phyloP scores from a whole-genome alignment of 2,888 invertebrate species.

The Girardia tigrina region DNA sequence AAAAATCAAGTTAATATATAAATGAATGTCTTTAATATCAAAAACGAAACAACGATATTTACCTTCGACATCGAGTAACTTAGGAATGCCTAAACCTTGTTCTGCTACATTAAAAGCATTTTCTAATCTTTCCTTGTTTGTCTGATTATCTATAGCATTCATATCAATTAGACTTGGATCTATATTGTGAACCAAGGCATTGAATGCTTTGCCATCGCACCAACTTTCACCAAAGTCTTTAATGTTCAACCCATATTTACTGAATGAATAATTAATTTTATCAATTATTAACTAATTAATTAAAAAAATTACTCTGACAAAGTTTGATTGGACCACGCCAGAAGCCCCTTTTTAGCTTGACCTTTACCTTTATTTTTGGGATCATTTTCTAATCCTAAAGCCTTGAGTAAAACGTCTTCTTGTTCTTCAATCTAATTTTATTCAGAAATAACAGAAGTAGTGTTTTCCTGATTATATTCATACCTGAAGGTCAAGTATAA shows the following conservation, averaged over 20 bases:
- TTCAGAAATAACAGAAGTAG: background rate
- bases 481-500: constrained; percentile 88
- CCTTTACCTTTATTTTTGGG: constrained; percentile 57
- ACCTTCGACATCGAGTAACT: constrained; percentile 73
- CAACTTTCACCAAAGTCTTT: constrained; percentile 85
- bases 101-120: constrained; percentile 86
- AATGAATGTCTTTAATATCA: no score
- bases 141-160: constrained; percentile 63
- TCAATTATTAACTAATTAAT: background rate
- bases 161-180: constrained; percentile 77
- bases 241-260: constrained; percentile 72
- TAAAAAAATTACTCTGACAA: constrained; percentile 55
- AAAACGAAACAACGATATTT: no score
- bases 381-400: constrained; percentile 13
- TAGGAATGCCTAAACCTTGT: constrained; percentile 72
- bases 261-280: constrained; percentile 47
- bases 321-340: constrained; percentile 84
- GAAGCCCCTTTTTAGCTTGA: constrained; percentile 73
- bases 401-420: constrained; percentile 33
- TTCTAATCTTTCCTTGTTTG: constrained; percentile 69
- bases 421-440: constrained; percentile 33
- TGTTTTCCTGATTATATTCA: background rate
- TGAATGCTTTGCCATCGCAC: constrained; percentile 85
- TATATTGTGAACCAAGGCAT: constrained; percentile 83
- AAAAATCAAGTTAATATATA: no score